Conservation (phyloP, 2,797 vertebrate genomes). For the Cirrhinus molitorella region DNA sequence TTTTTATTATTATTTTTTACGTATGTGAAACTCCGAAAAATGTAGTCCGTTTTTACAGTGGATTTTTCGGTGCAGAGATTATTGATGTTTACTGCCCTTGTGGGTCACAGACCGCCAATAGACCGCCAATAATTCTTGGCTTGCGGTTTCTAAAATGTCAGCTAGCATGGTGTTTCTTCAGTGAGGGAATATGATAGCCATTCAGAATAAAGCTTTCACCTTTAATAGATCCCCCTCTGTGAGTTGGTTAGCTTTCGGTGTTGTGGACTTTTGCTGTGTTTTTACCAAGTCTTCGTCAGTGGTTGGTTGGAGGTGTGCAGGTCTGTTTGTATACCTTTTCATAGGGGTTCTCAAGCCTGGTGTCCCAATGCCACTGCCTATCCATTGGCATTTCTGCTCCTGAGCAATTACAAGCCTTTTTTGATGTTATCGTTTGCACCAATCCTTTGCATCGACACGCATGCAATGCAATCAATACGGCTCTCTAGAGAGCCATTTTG, state of each 20-base stretch:
- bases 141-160: constrained; percentile 11
- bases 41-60: too few species aligned
- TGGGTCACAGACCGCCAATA: neutral
- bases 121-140: neutral
- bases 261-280: constrained; percentile 82
- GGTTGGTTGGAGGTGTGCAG: constrained; percentile 79
- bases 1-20: neutral
- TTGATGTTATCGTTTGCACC: neutral
- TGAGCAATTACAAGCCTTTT: neutral
- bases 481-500: constrained; percentile 10
- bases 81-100: neutral
- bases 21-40: neutral
- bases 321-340: constrained; percentile 75
- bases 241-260: constrained; percentile 84
- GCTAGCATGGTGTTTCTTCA: neutral
- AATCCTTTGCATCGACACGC: neutral
- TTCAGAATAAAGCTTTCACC: constrained; percentile 84
- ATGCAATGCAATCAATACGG: constrained; percentile 14
- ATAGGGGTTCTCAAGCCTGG: constrained; percentile 76
- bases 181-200: constrained; percentile 24
- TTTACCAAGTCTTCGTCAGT: constrained; percentile 81
- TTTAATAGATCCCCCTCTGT: constrained; percentile 77
- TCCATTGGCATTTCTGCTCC: constrained; percentile 33
- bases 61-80: neutral
- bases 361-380: constrained; percentile 59